phyloP scores from a whole-genome alignment of 1,140 invertebrate species.

The Anagrus nilaparvatae region DNA sequence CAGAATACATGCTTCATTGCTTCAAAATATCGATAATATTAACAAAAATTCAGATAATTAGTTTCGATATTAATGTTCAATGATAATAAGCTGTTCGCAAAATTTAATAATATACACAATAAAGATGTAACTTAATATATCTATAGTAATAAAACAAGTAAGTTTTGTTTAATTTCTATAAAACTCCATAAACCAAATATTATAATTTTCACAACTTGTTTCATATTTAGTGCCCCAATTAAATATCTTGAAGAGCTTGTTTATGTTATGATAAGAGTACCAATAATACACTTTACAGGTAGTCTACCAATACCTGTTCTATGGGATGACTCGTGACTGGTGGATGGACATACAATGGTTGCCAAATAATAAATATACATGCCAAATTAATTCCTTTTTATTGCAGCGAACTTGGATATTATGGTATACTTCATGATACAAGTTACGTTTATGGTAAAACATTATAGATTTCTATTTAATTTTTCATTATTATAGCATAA shows the following conservation, averaged over 20 bases:
- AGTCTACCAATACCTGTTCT: constrained; percentile 51
- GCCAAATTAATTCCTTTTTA: constrained; percentile 65
- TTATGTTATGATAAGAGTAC: constrained; percentile 51
- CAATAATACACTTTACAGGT: constrained; percentile 37
- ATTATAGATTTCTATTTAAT: too few species aligned
- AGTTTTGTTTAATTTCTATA: constrained; percentile 19
- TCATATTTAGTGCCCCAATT: constrained; percentile 41
- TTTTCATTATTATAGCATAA: background rate
- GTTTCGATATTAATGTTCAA: constrained; percentile 57
- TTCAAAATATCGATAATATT: constrained; percentile 35
- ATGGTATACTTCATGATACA: constrained; percentile 65
- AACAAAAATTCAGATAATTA: constrained; percentile 41
- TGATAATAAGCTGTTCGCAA: constrained; percentile 58
- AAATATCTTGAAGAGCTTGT: constrained; percentile 56
- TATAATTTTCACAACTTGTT: constrained; percentile 1
- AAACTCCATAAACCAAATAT: background rate
- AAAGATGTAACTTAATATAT: constrained; percentile 50
- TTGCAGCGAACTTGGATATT: constrained; percentile 71
- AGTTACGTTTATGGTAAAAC: constrained; percentile 30
- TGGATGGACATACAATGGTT: constrained; percentile 60
- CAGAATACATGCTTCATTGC: constrained; percentile 50
- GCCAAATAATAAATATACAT: constrained; percentile 48
- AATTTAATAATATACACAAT: constrained; percentile 28
- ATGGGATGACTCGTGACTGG: constrained; percentile 54
- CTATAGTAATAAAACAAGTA: constrained; percentile 53